Percentiles rank a stretch among this genome's conserved stretches.
Conservation (phyloP, 2,113 vertebrate genomes). For the Lepidiolamprologus cunningtoni region DNA sequence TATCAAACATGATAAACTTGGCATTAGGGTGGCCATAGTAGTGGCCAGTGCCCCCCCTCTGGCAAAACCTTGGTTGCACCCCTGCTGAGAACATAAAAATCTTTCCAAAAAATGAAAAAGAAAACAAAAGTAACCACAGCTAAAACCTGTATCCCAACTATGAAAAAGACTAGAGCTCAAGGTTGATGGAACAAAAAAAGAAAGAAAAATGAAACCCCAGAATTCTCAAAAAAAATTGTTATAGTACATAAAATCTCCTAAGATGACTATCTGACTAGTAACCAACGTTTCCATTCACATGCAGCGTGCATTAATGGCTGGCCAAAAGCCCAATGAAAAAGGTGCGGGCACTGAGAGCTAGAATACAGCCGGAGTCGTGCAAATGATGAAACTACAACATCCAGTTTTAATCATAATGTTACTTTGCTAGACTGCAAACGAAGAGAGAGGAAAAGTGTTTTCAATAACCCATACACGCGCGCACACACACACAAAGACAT, state of each 20-base stretch:
- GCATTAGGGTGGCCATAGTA: not conserved
- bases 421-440: slow-evolving; percentile 8
- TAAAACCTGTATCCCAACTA: not conserved
- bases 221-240: not conserved
- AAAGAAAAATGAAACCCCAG: not conserved
- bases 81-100: not conserved
- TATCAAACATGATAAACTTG: not conserved
- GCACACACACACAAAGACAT: not conserved
- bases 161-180: not conserved
- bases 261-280: not conserved
- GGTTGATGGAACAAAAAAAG: not conserved
- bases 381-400: slow-evolving; percentile 19
- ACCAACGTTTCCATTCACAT: not conserved
- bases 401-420: slow-evolving; percentile 34
- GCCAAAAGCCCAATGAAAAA: not conserved
- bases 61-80: not conserved
- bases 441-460: slow-evolving; percentile 40
- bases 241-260: not conserved
- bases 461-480: slow-evolving; percentile 16
- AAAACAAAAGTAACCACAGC: not conserved
- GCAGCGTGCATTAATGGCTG: not conserved
- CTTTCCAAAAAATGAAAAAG: not conserved
- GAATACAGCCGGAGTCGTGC: not conserved
- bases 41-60: not conserved
- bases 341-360: not conserved